A percentile compares a stretch with the other conserved stretches of the same genome.
phyloP scores from a whole-genome alignment of 2,113 vertebrate species.

The Triplophysa dalaica region DNA sequence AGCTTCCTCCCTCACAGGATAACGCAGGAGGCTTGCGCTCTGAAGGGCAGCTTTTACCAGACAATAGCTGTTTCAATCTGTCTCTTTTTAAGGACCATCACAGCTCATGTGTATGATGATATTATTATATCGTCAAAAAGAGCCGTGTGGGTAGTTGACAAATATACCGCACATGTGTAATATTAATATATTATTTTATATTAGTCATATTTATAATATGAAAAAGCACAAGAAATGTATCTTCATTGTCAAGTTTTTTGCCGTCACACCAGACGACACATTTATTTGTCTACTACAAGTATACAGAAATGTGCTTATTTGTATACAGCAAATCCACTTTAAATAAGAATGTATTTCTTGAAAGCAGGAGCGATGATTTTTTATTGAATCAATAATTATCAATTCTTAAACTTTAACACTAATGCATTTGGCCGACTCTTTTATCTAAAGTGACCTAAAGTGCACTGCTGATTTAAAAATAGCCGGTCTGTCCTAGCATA shows the following conservation, averaged over 20 bases:
- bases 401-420: background rate
- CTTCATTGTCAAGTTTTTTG: no score
- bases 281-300: no score
- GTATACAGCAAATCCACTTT: background rate
- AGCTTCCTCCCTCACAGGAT: conserved; percentile 68
- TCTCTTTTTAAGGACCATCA: conserved; percentile 4
- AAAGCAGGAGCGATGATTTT: background rate
- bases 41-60: conserved; percentile 12
- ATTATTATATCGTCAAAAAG: conserved; percentile 6
- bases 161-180: no score
- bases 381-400: background rate
- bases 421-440: no score
- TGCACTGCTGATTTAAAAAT: background rate
- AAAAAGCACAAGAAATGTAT: no score
- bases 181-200: no score
- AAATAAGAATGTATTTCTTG: background rate
- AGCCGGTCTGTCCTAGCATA: background rate
- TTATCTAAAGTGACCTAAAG: no score
- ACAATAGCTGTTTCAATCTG: conserved; percentile 22
- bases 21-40: conserved; percentile 61
- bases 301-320: no score
- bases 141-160: no score
- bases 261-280: no score
- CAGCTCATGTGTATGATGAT: conserved; percentile 4
- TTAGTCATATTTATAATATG: no score